These are phyloP conservation scores for Chloroclystis v-ata DNA, from an alignment of 2,888 invertebrate species.

Conservation along the genomic window DNA sequence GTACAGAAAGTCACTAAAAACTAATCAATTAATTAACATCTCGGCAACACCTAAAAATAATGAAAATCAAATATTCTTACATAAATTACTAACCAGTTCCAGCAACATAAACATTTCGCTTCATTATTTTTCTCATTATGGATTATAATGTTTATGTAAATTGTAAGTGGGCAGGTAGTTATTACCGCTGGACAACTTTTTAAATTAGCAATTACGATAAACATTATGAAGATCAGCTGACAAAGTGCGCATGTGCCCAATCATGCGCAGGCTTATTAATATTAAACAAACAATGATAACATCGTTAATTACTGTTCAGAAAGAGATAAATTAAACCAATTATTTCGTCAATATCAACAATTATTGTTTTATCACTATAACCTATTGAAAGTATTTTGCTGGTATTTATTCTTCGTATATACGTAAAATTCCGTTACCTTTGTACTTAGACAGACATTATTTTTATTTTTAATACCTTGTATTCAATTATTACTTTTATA, in stretches of 20 bases:
- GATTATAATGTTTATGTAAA: conserved; percentile 2
- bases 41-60: neutral
- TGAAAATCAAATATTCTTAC: neutral
- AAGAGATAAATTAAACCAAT: neutral
- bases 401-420: no score
- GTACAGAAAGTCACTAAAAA: no score
- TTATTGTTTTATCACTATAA: neutral
- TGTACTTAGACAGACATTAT: no score
- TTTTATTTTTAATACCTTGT: no score
- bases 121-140: conserved; percentile 4
- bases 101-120: conserved; percentile 1
- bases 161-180: conserved; percentile 2
- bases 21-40: neutral
- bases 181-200: conserved; percentile 4
- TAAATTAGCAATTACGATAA: conserved; percentile 2
- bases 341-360: neutral
- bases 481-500: no score
- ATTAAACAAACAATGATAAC: neutral
- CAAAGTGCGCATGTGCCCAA: neutral
- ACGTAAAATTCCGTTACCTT: no score
- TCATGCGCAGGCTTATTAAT: neutral
- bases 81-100: conserved; percentile 1
- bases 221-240: conserved; percentile 2
- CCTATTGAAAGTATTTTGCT: no score
- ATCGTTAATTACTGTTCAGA: neutral